Conservation (phyloP, 2,888 invertebrate genomes). For the Andrena bucephala region DNA sequence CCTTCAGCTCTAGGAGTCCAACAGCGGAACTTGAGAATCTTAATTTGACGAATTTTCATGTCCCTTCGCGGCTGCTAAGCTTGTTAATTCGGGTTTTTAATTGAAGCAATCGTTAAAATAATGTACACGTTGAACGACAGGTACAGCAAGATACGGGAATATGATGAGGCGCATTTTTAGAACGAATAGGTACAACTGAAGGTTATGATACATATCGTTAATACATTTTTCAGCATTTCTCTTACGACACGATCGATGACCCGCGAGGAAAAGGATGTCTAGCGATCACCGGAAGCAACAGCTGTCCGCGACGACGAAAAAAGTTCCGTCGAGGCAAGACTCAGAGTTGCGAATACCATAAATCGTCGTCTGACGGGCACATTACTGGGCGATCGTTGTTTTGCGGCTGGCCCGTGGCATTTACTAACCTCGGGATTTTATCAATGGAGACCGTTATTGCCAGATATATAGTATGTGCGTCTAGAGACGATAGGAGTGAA, state of each 20-base stretch:
- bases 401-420: conserved; percentile 47
- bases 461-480: conserved; percentile 29
- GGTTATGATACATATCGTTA: not conserved
- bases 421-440: conserved; percentile 62
- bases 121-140: no score
- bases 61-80: no score
- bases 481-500: conserved; percentile 56
- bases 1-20: not conserved
- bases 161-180: no score
- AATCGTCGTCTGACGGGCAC: conserved; percentile 40
- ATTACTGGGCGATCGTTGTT: conserved; percentile 51
- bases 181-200: no score
- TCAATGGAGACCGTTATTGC: conserved; percentile 70
- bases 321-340: conserved; percentile 4
- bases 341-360: conserved; percentile 29
- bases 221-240: not conserved
- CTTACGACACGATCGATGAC: not conserved
- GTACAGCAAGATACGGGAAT: no score
- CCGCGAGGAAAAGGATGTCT: not conserved
- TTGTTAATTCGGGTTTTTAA: no score
- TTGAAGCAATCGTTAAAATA: no score
- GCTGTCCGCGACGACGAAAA: conserved; percentile 7
- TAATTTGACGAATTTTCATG: no score
- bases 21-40: not conserved
- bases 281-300: conserved; percentile 5